A percentile compares a stretch with the other conserved stretches of the same genome.
Evolutionary conservation across 2,113 vertebrate genomes (phyloP).

Genomic region (Daubentonia madagascariensis): DNA sequence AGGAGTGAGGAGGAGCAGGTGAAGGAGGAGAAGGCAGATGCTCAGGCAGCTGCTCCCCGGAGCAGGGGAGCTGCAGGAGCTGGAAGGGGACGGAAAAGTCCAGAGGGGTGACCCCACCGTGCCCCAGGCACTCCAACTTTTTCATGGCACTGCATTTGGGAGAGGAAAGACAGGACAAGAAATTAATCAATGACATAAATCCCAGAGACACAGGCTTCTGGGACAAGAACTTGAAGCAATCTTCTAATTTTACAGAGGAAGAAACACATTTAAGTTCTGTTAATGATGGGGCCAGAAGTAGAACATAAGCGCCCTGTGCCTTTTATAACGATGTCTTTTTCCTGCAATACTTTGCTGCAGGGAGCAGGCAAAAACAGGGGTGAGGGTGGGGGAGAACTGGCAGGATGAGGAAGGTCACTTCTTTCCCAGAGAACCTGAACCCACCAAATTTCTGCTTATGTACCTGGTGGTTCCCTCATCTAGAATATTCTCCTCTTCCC

Average conservation of each 20-base stretch:
- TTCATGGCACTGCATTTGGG: background rate
- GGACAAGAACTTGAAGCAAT: background rate
- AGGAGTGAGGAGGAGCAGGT: slow-evolving; percentile 56
- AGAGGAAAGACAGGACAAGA: background rate
- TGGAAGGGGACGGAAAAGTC: background rate
- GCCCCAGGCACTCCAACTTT: background rate
- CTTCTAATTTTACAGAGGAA: slow-evolving; percentile 21
- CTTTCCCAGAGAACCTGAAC: background rate
- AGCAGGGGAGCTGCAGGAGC: background rate
- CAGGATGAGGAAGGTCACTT: background rate
- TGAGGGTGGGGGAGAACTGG: background rate
- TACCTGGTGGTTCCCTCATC: background rate
- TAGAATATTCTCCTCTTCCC: background rate
- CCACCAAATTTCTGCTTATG: background rate
- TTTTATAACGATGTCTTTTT: background rate
- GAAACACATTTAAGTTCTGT: background rate
- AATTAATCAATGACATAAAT: slow-evolving; percentile 36
- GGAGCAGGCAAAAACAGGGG: background rate
- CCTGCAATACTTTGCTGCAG: background rate
- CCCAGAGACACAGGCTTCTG: background rate
- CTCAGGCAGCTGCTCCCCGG: slow-evolving; percentile 62
- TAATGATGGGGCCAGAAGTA: background rate
- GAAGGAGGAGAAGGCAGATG: slow-evolving; percentile 58
- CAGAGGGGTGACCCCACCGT: background rate
- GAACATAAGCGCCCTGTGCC: background rate